These are phyloP conservation scores for Ostrea denselamellosa DNA, from an alignment of 1,140 invertebrate species.

Conservation along the genomic window DNA sequence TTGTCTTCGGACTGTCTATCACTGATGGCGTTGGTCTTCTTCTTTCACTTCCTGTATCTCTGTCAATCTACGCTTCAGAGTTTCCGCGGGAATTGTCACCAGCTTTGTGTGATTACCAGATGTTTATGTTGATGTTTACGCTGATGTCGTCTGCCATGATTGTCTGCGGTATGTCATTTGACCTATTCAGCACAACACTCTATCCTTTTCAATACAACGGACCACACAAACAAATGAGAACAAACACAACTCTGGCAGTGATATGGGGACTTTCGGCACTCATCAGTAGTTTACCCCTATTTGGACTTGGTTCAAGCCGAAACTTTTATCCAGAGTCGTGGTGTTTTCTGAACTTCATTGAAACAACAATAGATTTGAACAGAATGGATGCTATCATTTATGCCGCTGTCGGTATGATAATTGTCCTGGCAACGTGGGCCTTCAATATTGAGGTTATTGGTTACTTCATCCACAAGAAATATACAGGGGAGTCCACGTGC, in stretches of 20 bases:
- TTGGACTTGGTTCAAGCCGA: constrained; percentile 72
- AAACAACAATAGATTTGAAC: constrained; percentile 49
- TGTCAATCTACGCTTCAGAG: constrained; percentile 65
- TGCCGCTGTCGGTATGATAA: constrained; percentile 65
- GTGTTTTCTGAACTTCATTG: constrained; percentile 78
- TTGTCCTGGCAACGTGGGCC: constrained; percentile 64
- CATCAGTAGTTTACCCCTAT: constrained; percentile 74
- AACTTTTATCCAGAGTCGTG: constrained; percentile 76
- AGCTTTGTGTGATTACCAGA: constrained; percentile 58
- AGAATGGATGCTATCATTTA: constrained; percentile 69
- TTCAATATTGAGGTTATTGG: constrained; percentile 15
- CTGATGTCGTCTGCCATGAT: too few relatives aligned
- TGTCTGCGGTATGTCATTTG: constrained; percentile 77
- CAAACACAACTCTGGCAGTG: constrained; percentile 61
- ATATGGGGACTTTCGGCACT: constrained; percentile 70
- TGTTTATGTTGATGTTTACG: constrained; percentile 4
- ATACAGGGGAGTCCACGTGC: background rate
- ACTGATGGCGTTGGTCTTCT: constrained; percentile 69
- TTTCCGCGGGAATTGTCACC: constrained; percentile 63
- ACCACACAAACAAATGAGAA: constrained; percentile 57
- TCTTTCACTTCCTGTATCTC: constrained; percentile 65
- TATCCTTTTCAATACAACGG: constrained; percentile 76
- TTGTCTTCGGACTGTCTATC: constrained; percentile 65
- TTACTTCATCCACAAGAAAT: background rate
- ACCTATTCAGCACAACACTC: constrained; percentile 75